Base-by-base conservation (phyloP, 1,140 invertebrate species). In the Himalopsyche phryganea region DNA sequence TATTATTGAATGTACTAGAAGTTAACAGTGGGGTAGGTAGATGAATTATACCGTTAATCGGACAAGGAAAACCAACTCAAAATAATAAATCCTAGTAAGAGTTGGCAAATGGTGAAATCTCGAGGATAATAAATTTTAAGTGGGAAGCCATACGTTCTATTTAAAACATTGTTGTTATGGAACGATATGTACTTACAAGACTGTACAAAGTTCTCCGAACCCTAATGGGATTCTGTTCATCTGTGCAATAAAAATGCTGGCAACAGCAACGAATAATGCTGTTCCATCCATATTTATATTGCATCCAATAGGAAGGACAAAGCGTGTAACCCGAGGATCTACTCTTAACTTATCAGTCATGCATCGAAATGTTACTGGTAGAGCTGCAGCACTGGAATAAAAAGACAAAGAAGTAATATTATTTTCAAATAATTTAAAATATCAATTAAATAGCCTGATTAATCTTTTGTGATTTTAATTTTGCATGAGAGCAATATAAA, bases 221-320 rank as follows among this genome's bases (percentile, higher is more conserved):
- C 86, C 85, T 13, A 96, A 74, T 14, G 77, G 72, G 65, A 93
- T 88, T 49, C 86, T 87, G 65, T 93, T 90, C 83, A 95, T 91
- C 75, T 96, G 94, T 33, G 92, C 93, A 33, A 97, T 88, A 72
- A 97, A 98, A 60, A 96, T 85, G 33, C 91, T 89, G 3, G 93
- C 90, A 0, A 93, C 84, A 0, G 91, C 83, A 11, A 96, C 85
- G 71, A 94, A 98, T 6, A 96, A 74, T 0, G 94, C 94, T 1
- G 94, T 96, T 9, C 95, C 95, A 68, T 97, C 92, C 87, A 94
- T 94, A 73, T 96, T 96, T 64, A 95, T 88, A 61, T 93, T 94
- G 67, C 90, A 91, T 15, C 92, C 92, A 60, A 96, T 91, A 0
- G 93, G 93, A 5, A 96, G 77, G 11, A 95, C 89, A 74, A 95